Conservation (phyloP, 2,113 vertebrate genomes). For the Numenius arquata region DNA sequence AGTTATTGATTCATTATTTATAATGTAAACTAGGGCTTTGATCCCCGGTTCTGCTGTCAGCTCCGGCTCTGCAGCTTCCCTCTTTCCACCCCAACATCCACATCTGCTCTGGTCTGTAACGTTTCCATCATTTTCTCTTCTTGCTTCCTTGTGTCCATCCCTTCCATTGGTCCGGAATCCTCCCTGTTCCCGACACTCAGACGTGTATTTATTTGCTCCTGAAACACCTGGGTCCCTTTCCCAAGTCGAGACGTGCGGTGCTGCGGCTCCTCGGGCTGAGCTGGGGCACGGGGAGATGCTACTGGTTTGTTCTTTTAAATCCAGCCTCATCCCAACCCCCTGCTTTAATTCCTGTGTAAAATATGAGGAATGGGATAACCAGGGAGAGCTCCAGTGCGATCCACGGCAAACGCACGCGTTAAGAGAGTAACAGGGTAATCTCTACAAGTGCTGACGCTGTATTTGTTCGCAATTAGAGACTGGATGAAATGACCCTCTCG, state of each 20-base stretch:
- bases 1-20: neutral
- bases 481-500: neutral
- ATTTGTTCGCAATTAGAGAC: neutral
- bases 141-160: neutral
- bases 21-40: neutral
- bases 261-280: neutral
- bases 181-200: no score
- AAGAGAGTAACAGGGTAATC: neutral
- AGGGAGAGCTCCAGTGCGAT: neutral
- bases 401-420: accelerated
- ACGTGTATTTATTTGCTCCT: neutral
- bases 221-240: neutral
- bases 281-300: neutral
- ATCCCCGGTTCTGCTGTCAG: neutral
- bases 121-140: neutral
- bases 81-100: neutral
- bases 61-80: neutral
- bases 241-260: neutral
- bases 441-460: neutral
- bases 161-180: neutral
- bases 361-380: neutral
- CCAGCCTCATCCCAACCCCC: neutral
- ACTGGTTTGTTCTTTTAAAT: neutral
- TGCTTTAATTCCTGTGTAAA: neutral
- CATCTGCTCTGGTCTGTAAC: neutral